Conservation (phyloP, 1,140 invertebrate species). For the Octopus sinensis region DNA sequence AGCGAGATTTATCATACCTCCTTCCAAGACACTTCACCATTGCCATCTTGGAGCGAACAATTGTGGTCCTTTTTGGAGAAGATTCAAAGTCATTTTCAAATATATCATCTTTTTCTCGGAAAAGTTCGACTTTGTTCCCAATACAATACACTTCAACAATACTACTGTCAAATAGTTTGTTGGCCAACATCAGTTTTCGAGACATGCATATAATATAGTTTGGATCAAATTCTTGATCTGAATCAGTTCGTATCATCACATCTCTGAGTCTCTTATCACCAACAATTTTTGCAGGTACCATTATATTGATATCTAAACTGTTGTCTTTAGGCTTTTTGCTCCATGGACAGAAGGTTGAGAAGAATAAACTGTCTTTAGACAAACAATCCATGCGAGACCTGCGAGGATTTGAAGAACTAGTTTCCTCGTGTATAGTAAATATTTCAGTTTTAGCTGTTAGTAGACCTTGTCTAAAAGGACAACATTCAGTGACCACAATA, state of each 20-base stretch:
- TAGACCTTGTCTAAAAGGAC: conserved; percentile 40
- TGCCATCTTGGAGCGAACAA: conserved; percentile 28
- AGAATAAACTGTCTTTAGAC: background rate
- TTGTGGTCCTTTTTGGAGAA: background rate
- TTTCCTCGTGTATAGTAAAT: conserved; percentile 31
- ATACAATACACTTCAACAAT: conserved; percentile 36
- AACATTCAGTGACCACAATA: conserved; percentile 40
- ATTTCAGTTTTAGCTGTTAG: conserved; percentile 42
- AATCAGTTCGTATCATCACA: background rate
- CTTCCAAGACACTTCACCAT: conserved; percentile 39
- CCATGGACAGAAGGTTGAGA: conserved; percentile 1
- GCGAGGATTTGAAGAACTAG: background rate
- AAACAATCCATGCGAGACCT: background rate
- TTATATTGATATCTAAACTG: background rate
- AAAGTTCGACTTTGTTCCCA: conserved; percentile 5
- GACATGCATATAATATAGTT: conserved; percentile 41
- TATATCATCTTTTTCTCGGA: background rate
- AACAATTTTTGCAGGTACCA: background rate
- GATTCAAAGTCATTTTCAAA: background rate
- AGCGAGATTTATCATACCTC: conserved; percentile 26
- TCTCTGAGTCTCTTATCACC: background rate
- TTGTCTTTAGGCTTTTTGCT: background rate
- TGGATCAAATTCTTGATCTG: conserved; percentile 28
- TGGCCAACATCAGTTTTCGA: conserved; percentile 35
- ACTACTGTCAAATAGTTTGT: conserved; percentile 42